phyloP scores from a whole-genome alignment of 2,888 invertebrate genomes.

The Strigamia transsilvanica region DNA sequence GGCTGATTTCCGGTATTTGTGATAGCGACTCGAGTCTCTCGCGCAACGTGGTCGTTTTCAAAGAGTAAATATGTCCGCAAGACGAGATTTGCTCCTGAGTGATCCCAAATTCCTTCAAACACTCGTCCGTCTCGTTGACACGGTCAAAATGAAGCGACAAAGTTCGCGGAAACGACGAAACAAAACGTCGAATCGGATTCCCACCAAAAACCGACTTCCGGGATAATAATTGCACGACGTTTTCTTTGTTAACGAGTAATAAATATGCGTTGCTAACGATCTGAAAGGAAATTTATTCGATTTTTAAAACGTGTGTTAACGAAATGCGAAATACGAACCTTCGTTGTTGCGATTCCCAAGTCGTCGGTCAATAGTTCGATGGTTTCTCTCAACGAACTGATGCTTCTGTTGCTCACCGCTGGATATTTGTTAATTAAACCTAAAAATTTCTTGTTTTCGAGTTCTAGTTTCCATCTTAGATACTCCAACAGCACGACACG shows the following conservation, averaged over 20 bases:
- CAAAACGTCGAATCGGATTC: not conserved
- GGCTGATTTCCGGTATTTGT: not conserved
- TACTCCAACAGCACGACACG: not conserved
- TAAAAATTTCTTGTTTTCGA: not conserved
- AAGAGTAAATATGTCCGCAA: not conserved
- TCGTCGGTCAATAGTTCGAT: not conserved
- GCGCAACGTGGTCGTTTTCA: not conserved
- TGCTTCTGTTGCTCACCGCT: not conserved
- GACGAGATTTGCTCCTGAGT: not conserved
- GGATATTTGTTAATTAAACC: not conserved
- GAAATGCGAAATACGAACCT: not conserved
- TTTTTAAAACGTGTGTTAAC: not conserved
- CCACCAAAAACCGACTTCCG: not conserved
- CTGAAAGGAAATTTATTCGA: not conserved
- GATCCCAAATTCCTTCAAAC: not conserved
- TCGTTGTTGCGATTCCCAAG: not conserved
- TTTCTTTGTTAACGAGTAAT: not conserved
- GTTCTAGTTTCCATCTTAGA: not conserved
- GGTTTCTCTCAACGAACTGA: not conserved
- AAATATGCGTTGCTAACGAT: not conserved
- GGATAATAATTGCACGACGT: not conserved
- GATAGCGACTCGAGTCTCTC: not conserved
- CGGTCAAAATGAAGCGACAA: not conserved
- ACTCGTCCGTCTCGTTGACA: not conserved
- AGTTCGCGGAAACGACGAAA: not conserved